Evolutionary conservation across 2,888 invertebrate genomes (phyloP).

Genomic region (Drosophila niveifrons): DNA sequence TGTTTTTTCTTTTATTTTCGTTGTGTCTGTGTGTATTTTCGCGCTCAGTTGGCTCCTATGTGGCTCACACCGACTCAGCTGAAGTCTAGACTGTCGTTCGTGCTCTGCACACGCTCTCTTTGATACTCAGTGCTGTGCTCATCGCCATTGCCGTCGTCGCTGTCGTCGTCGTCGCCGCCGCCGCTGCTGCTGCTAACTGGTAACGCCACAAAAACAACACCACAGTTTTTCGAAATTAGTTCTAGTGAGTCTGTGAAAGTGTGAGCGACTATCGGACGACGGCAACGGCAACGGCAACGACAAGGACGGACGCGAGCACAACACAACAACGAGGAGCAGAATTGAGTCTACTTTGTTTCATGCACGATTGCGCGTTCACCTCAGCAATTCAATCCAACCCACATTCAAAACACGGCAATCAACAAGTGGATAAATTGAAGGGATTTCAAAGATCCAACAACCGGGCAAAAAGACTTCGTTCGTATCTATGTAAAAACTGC

Average conservation of each 20-base stretch:
- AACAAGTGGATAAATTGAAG: not conserved
- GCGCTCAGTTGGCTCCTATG: constrained; percentile 59
- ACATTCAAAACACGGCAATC: constrained; percentile 23
- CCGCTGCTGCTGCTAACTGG: constrained; percentile 48
- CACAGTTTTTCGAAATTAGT: constrained; percentile 82
- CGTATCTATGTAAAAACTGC: too few species aligned
- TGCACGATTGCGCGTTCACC: constrained; percentile 44
- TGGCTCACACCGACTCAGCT: constrained; percentile 59
- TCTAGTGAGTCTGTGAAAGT: constrained; percentile 84
- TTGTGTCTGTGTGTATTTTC: constrained; percentile 35
- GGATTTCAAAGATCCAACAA: constrained; percentile 5
- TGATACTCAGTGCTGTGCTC: constrained; percentile 55
- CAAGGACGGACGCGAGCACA: constrained; percentile 30
- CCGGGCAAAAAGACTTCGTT: constrained; percentile 20
- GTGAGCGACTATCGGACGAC: constrained; percentile 78
- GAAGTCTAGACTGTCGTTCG: constrained; percentile 54
- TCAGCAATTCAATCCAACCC: constrained; percentile 26
- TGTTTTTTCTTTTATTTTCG: constrained; percentile 29
- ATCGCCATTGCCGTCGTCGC: constrained; percentile 22
- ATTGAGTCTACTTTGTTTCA: constrained; percentile 50
- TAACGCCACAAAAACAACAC: constrained; percentile 81
- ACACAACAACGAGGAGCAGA: constrained; percentile 48
- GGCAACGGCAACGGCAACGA: constrained; percentile 22
- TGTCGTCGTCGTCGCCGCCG: constrained; percentile 43
- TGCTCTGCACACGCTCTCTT: constrained; percentile 54